Conservation (phyloP, 2,113 vertebrate genomes). For the Thamnophis sirtalis region DNA sequence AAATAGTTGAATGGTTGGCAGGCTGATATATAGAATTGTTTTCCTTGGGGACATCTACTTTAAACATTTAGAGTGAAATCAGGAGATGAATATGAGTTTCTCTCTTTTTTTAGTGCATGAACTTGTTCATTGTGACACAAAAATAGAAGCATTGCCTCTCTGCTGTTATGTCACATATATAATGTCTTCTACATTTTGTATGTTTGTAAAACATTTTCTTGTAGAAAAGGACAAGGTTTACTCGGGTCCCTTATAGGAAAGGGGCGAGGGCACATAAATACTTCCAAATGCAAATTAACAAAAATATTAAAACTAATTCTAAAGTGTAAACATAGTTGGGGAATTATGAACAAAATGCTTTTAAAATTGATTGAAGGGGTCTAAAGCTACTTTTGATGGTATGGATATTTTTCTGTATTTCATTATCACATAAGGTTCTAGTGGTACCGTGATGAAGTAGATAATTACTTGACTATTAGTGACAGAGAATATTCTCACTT, state of each 20-base stretch:
- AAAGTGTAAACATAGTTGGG: not conserved
- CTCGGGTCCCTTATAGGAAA: not conserved
- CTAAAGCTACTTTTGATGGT: not conserved
- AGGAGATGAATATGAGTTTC: not conserved
- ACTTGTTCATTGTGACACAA: not conserved
- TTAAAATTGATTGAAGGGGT: not conserved
- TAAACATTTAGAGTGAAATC: not conserved
- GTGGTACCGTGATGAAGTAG: not conserved
- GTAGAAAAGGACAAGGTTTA: not conserved
- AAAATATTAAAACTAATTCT: not conserved
- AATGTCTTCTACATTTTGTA: not conserved
- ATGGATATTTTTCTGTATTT: not conserved
- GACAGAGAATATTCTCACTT: not conserved
- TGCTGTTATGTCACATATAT: not conserved
- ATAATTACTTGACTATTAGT: not conserved
- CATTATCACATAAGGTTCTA: not conserved
- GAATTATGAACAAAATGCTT: not conserved
- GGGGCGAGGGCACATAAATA: not conserved
- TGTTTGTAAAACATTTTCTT: not conserved
- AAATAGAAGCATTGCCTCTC: not conserved
- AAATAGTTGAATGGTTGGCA: not conserved
- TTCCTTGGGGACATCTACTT: not conserved
- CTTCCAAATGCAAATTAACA: not conserved
- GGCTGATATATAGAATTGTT: not conserved
- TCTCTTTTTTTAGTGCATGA: not conserved